Base-by-base conservation (phyloP, 2,113 vertebrate genomes). In the Mystacornis crossleyi region DNA sequence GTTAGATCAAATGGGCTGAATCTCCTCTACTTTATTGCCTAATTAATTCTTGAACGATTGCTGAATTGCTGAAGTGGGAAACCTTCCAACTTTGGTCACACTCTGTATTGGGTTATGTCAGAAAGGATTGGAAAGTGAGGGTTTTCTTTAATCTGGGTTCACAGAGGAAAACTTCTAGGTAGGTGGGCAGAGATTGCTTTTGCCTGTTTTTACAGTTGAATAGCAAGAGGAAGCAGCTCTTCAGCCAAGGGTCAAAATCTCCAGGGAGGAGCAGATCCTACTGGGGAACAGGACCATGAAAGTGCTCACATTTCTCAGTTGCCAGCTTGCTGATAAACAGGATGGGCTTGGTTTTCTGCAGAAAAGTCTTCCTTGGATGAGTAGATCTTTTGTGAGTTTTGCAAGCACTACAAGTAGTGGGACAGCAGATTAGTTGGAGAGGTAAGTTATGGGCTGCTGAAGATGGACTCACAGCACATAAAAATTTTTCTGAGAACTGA, bases 11-110 rank as follows among this genome's bases (percentile, higher is more conserved):
- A 97, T 96, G 94, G 93, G 90, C 88, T 89, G 89, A 72, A 93
- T 96, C 92, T 95, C 95, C 93, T 96, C 40, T 85, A 79, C 84
- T 97, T 97, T 95, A 95, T 96, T 90, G 80, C 93, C 89, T 83
- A 92, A 94, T 96, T 97, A 96, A 97, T 95, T 96, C 74, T 81
- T 90, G 69, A 96, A 91, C 0, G 45, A 87, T 92, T 91, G 57
- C 36, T 90, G 89, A 95, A 90, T 86, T 75, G 82, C 53, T 71
- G 69, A 73, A 69, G 51, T 67, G 86, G 94, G 93, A 93, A 90
- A 71, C 36, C 19, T 60, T 74, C 95, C 95, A 96, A 7, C 36
- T 94, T 92, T 83, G 77, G 72, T 95, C 66, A 86, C 82, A 85
- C 33, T 84, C 60, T 83, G 50, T 87, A 36, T 38, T 64, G 55